phyloP scores from a whole-genome alignment of 2,113 vertebrate genomes.

The Oryzias melastigma region DNA sequence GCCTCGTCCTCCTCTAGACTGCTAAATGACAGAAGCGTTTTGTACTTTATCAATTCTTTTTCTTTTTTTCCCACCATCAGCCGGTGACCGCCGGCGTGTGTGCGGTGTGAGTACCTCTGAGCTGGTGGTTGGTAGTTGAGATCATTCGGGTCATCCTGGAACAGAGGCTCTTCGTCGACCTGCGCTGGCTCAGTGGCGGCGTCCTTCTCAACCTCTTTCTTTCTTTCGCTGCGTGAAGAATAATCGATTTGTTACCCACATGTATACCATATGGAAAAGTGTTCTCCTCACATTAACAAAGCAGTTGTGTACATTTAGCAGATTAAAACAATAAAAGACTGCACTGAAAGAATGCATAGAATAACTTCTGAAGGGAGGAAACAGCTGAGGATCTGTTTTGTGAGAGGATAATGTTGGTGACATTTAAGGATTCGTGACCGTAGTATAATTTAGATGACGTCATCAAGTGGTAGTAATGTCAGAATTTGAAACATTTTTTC shows the following conservation, averaged over 20 bases:
- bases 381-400: too few species aligned
- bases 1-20: constrained; percentile 83
- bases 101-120: constrained; percentile 78
- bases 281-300: too few species aligned
- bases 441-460: too few species aligned
- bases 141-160: constrained; percentile 86
- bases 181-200: constrained; percentile 72
- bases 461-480: too few species aligned
- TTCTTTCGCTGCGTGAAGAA: constrained; percentile 47
- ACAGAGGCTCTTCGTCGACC: constrained; percentile 82
- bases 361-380: too few species aligned
- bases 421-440: too few species aligned
- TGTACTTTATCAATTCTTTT: not conserved
- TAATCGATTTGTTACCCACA: too few species aligned
- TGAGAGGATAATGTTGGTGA: too few species aligned
- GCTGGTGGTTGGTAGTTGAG: constrained; percentile 82
- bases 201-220: constrained; percentile 52
- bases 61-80: not conserved
- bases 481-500: too few species aligned
- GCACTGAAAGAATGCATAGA: too few species aligned
- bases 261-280: not conserved
- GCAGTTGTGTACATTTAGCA: too few species aligned
- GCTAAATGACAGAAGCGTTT: constrained; percentile 37
- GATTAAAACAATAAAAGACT: too few species aligned
- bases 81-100: not conserved